A percentile compares a stretch with the other conserved stretches of the same genome.
Evolutionary conservation across 2,888 invertebrate genomes (phyloP).

Genomic region (Drosophila acutilabella): DNA sequence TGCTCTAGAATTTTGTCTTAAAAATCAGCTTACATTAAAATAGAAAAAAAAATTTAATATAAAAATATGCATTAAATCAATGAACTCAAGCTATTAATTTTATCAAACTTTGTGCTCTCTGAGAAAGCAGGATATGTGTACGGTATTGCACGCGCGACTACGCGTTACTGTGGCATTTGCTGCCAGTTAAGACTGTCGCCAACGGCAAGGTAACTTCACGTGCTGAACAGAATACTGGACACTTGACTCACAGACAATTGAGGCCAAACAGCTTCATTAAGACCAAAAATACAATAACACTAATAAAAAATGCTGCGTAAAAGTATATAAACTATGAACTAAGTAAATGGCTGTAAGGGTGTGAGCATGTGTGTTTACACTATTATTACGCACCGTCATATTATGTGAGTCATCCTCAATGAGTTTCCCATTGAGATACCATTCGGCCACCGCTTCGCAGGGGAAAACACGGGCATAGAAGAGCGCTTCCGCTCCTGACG

Average conservation of each 20-base stretch:
- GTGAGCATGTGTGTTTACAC: constrained; percentile 7
- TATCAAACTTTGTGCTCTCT: no score
- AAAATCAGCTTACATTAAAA: no score
- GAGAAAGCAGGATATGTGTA: background rate
- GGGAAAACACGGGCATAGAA: constrained; percentile 87
- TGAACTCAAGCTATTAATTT: no score
- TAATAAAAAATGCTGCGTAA: background rate
- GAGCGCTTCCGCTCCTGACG: constrained; percentile 86
- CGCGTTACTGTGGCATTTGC: background rate
- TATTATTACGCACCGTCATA: constrained; percentile 82
- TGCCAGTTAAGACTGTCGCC: constrained; percentile 17
- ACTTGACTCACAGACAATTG: constrained; percentile 22
- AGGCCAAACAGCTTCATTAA: constrained; percentile 32
- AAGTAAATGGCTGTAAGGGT: background rate
- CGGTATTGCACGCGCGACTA: background rate
- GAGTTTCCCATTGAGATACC: constrained; percentile 85
- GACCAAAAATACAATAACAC: background rate
- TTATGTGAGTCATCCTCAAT: constrained; percentile 84
- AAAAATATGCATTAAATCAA: no score
- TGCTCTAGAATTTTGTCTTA: no score
- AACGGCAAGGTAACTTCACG: constrained; percentile 36
- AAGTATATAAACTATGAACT: background rate
- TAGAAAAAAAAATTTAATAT: no score
- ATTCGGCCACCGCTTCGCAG: constrained; percentile 84
- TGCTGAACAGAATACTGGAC: constrained; percentile 20